These are phyloP conservation scores for Bembecia ichneumoniformis DNA, from an alignment of 2,888 invertebrate species.

Conservation along the genomic window DNA sequence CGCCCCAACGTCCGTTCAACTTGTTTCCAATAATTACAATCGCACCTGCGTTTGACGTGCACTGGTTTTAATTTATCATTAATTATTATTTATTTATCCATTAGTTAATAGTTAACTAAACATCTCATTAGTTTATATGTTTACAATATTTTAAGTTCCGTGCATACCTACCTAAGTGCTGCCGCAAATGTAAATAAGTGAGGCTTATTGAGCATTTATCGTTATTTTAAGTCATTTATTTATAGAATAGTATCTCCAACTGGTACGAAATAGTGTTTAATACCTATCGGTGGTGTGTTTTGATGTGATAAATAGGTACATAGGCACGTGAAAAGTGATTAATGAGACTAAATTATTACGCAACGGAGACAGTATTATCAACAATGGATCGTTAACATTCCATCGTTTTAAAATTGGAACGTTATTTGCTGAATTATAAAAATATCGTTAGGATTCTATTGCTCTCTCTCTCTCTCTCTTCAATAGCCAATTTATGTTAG, in stretches of 20 bases:
- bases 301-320: neutral
- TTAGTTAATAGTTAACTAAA: constrained; percentile 28
- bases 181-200: constrained; percentile 22
- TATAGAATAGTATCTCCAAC: constrained; percentile 29
- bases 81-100: constrained; percentile 28
- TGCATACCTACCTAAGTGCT: neutral
- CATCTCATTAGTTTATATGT: constrained; percentile 20
- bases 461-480: too few relatives aligned
- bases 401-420: neutral
- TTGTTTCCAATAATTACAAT: neutral
- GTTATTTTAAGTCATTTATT: constrained; percentile 45
- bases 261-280: constrained; percentile 26
- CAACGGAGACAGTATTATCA: constrained; percentile 25
- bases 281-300: constrained; percentile 19
- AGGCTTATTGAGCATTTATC: constrained; percentile 67
- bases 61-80: constrained; percentile 2
- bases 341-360: neutral
- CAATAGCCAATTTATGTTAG: too few relatives aligned
- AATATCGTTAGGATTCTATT: too few relatives aligned
- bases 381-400: constrained; percentile 23
- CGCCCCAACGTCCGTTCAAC: too few relatives aligned
- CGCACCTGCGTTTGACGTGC: neutral
- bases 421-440: too few relatives aligned
- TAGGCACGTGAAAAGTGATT: too few relatives aligned
- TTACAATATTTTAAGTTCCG: neutral